Evolutionary conservation across 2,113 vertebrate species (phyloP), one percentile per base, ranked within the genome.

Genomic region (Lepisosteus oculatus): DNA sequence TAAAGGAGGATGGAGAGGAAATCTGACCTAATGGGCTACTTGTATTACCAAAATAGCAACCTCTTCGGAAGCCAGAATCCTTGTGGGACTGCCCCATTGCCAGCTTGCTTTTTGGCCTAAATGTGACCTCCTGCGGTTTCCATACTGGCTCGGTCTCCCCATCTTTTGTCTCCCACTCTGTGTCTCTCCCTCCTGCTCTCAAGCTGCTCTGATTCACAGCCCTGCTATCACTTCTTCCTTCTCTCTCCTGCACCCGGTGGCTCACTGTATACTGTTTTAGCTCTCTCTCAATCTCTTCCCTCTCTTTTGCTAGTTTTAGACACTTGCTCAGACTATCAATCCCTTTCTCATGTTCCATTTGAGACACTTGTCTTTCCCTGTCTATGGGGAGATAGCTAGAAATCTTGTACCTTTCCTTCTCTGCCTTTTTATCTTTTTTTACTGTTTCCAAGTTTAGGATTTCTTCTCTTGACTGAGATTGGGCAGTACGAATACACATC

Each of bases 21-120:
- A 80, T 74, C 8, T 80, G 79, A 55, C 87, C 86, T 85, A 88
- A 80, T 3, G 90, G 91, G 73, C 91, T 93, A 80, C 91, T 93
- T 17, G 89, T 89, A 71, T 64, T 91, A n/a, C 88, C 86, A 71
- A 93, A 92, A 79, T 92, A 92, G 78, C 90, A 92, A 0, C 88
- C 90, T 63, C 67, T 82, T n/a, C 90, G 81, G 73, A 89, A 88
- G 72, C 91, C 88, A 5, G 88, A 85, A 0, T 86, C 73, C 3
- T 59, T 81, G 55, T 78, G 85, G 0, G 86, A 84, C 61, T 90
- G 80, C 61, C 86, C 83, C 0, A 78, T 80, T 5, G 80, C 61
- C 17, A 75, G 74, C 76, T 84, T 78, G 62, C 67, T 66, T 81
- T 92, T 91, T 54, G 83, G 83, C 61, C 88, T 82, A 43, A 91